Conservation (phyloP, 2,888 invertebrate genomes). For the Nudaria mundana region DNA sequence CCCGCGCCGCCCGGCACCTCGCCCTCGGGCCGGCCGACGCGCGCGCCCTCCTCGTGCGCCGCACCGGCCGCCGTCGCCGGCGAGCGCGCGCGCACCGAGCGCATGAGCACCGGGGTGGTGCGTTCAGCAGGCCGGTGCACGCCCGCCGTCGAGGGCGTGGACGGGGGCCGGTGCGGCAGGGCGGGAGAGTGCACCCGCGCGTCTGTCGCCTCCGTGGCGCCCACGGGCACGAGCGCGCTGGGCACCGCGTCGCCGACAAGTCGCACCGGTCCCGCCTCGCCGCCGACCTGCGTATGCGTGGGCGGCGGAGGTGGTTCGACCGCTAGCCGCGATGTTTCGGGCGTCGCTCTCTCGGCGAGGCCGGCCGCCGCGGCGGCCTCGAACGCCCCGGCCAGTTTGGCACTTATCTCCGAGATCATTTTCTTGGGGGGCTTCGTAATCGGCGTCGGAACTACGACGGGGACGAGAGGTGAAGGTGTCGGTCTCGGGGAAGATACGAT, state of each 20-base stretch:
- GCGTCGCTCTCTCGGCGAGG: conserved; percentile 15
- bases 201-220: conserved; percentile 66
- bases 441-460: conserved; percentile 31
- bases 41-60: conserved; percentile 30
- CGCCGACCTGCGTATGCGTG: conserved; percentile 34
- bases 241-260: conserved; percentile 38
- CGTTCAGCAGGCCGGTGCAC: conserved; percentile 56
- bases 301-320: conserved; percentile 34
- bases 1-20: conserved; percentile 31
- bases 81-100: conserved; percentile 38
- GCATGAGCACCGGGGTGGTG: conserved; percentile 62
- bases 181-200: conserved; percentile 72
- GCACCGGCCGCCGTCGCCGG: conserved; percentile 29
- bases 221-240: conserved; percentile 58
- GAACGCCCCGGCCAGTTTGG: conserved; percentile 61
- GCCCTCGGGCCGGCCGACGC: conserved; percentile 30
- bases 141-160: conserved; percentile 45
- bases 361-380: conserved; percentile 49
- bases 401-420: conserved; percentile 71
- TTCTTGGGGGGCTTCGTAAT: conserved; percentile 70
- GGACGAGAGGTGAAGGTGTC: conserved; percentile 21
- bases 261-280: conserved; percentile 23
- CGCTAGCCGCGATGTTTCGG: conserved; percentile 5
- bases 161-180: conserved; percentile 66
- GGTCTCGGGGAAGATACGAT: conserved; percentile 9